phyloP scores from a whole-genome alignment of 2,113 vertebrate genomes.

The Zeus faber region DNA sequence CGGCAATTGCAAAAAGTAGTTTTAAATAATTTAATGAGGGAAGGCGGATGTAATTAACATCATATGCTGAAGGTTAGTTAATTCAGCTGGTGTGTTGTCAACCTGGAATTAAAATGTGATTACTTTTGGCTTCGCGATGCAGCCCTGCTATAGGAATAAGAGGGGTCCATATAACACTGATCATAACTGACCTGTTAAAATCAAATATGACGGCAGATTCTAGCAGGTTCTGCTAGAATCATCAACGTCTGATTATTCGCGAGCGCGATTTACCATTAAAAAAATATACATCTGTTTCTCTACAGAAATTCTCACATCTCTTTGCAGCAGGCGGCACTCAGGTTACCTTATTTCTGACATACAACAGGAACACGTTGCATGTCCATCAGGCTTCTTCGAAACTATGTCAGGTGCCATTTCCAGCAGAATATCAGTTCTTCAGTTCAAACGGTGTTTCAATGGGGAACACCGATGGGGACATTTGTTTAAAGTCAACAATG shows the following conservation, averaged over 20 bases:
- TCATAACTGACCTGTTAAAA: background rate
- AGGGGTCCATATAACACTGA: background rate
- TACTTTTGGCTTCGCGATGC: too few species aligned
- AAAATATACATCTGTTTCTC: conserved; percentile 23
- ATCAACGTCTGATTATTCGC: conserved; percentile 55
- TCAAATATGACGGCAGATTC: background rate
- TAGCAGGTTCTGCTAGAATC: conserved; percentile 42
- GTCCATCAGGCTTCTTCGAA: conserved; percentile 36
- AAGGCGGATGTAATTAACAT: background rate
- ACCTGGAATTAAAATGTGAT: too few species aligned
- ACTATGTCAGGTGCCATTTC: too few species aligned
- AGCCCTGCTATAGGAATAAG: too few species aligned
- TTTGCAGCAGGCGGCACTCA: conserved; percentile 9
- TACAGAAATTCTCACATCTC: conserved; percentile 22
- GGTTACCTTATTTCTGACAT: conserved; percentile 26
- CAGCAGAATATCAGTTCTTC: too few species aligned
- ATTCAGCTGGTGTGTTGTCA: too few species aligned
- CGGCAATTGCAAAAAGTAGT: too few species aligned
- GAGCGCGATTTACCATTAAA: conserved; percentile 34
- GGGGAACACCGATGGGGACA: too few species aligned
- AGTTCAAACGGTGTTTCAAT: too few species aligned
- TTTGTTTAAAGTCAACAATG: too few species aligned
- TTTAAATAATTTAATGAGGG: background rate
- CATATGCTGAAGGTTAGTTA: too few species aligned
- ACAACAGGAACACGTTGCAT: conserved; percentile 36